Conservation (phyloP, 2,113 vertebrate genomes). For the Amphiprion percula region DNA sequence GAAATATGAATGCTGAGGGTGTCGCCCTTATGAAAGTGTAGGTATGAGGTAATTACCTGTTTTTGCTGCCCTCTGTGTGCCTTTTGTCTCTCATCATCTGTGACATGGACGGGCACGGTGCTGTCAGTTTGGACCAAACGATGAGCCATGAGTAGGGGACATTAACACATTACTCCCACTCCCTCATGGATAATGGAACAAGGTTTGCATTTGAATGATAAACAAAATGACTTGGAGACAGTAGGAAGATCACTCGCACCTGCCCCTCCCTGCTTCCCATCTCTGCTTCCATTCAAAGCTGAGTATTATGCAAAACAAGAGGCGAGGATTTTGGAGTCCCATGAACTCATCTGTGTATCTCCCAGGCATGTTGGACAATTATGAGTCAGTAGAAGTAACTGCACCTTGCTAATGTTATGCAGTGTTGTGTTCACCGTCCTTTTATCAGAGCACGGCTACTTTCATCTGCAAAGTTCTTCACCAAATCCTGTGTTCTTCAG, state of each 20-base stretch:
- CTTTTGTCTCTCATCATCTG: conserved; percentile 72
- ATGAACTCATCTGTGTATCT: conserved; percentile 78
- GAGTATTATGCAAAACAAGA: conserved; percentile 83
- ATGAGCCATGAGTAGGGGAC: conserved; percentile 67
- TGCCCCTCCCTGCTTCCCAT: conserved; percentile 43
- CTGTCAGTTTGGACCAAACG: conserved; percentile 76
- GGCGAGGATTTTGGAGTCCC: conserved; percentile 63
- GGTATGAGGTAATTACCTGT: conserved; percentile 84
- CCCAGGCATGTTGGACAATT: conserved; percentile 86
- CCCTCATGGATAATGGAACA: conserved; percentile 88
- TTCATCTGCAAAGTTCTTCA: conserved; percentile 80
- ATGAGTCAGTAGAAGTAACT: conserved; percentile 71
- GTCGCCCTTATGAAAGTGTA: conserved; percentile 54
- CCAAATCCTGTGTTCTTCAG: conserved; percentile 54
- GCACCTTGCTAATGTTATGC: conserved; percentile 76
- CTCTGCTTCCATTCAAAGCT: conserved; percentile 55
- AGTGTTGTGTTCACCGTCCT: conserved; percentile 66
- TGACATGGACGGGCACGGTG: conserved; percentile 52
- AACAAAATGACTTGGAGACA: conserved; percentile 86
- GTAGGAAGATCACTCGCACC: conserved; percentile 73
- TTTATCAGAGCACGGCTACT: conserved; percentile 68
- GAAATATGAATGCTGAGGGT: conserved; percentile 69
- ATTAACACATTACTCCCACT: conserved; percentile 79
- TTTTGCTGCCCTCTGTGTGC: conserved; percentile 51
- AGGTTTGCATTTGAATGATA: conserved; percentile 86